A percentile compares a stretch with the other conserved stretches of the same genome.
Conservation (phyloP, 1,140 invertebrate genomes). For the Diplogasteroides magnus region DNA sequence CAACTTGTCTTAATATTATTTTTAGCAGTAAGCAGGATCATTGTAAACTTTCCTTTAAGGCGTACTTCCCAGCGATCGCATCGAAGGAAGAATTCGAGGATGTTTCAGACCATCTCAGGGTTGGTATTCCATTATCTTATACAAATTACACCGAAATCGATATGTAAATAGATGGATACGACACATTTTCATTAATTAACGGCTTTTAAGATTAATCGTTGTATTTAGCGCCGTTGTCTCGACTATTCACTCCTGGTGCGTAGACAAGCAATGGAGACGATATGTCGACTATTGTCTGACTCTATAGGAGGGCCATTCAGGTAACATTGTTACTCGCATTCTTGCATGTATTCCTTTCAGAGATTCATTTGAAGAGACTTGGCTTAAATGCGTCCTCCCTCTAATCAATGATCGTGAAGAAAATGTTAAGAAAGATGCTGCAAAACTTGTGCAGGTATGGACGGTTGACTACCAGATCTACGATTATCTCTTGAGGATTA, state of each 20-base stretch:
- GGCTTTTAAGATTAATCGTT: too few species aligned
- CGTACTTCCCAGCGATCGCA: too few species aligned
- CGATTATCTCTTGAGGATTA: background rate
- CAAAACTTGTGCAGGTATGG: conserved; percentile 2
- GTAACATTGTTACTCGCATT: background rate
- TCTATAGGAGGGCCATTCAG: background rate
- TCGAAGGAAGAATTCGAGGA: too few species aligned
- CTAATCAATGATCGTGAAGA: conserved; percentile 15
- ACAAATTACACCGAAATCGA: too few species aligned
- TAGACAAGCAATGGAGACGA: conserved; percentile 10
- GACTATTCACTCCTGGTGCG: conserved; percentile 12
- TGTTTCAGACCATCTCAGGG: too few species aligned
- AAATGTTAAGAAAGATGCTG: background rate
- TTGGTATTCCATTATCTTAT: too few species aligned
- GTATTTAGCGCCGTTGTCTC: conserved; percentile 7
- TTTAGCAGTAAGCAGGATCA: too few species aligned
- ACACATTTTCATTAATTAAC: too few species aligned
- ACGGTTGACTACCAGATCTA: background rate
- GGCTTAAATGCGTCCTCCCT: conserved; percentile 12
- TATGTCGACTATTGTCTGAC: background rate
- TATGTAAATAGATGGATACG: too few species aligned
- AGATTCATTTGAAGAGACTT: background rate
- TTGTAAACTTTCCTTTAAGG: too few species aligned
- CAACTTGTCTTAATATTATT: too few species aligned
- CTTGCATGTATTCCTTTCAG: background rate